Conservation (phyloP, 1,140 invertebrate genomes). For the Brachionus angularis region DNA sequence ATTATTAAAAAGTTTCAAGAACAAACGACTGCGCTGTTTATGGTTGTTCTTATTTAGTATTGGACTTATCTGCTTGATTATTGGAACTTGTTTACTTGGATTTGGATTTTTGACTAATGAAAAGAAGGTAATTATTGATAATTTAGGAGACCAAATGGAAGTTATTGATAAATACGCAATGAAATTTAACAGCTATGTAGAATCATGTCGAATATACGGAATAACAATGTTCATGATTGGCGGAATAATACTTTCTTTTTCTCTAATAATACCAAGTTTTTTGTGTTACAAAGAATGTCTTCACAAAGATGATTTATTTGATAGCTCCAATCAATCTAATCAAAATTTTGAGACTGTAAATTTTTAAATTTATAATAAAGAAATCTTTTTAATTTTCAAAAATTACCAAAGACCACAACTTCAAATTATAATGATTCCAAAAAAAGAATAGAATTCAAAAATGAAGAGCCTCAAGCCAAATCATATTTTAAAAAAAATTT, state of each 20-base stretch:
- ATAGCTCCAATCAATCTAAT: background rate
- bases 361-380: no score
- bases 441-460: slow-evolving; percentile 20
- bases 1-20: background rate
- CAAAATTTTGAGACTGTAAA: no score
- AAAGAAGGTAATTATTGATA: slow-evolving; percentile 7
- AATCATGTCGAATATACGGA: slow-evolving; percentile 17
- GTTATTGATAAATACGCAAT: slow-evolving; percentile 21
- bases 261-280: slow-evolving; percentile 32
- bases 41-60: background rate
- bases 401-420: no score
- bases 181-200: background rate
- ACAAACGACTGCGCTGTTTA: background rate
- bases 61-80: background rate
- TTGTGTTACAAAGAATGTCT: slow-evolving; percentile 15
- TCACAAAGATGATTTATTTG: background rate
- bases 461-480: slow-evolving; percentile 16
- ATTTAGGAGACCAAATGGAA: background rate
- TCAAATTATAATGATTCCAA: background rate
- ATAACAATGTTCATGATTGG: slow-evolving; percentile 9
- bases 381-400: no score
- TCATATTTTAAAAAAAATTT: slow-evolving; percentile 4
- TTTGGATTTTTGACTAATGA: background rate
- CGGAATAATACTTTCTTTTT: background rate
- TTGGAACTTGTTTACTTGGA: background rate